Percentiles rank a stretch among this genome's conserved stretches.
These are phyloP conservation scores for Cyanoderma ruficeps DNA, from an alignment of 2,113 vertebrate species.

Conservation along the genomic window DNA sequence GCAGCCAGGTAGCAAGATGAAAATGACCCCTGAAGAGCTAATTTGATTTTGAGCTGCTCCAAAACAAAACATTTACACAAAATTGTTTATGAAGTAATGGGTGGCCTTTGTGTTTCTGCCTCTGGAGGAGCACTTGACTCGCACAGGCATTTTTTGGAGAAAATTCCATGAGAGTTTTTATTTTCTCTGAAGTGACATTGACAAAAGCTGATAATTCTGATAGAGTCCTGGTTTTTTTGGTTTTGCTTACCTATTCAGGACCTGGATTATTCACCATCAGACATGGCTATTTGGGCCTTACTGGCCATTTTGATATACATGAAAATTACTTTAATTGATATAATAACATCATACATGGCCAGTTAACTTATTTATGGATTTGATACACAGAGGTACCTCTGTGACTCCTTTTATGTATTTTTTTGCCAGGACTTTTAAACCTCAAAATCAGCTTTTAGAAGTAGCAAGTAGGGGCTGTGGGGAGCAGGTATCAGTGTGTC, in stretches of 20 bases:
- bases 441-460: background rate
- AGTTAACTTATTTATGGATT: background rate
- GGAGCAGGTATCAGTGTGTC: background rate
- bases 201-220: background rate
- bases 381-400: background rate
- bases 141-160: background rate
- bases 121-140: background rate
- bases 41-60: background rate
- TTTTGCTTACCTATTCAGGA: background rate
- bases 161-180: background rate
- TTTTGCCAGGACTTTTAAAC: background rate
- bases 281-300: fast-evolving
- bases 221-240: background rate
- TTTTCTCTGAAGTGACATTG: background rate
- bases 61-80: background rate
- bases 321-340: background rate
- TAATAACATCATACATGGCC: background rate
- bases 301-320: background rate
- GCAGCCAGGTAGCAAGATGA: background rate
- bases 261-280: background rate
- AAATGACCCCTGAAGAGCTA: background rate
- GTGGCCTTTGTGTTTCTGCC: background rate
- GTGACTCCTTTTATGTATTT: background rate
- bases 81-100: background rate
- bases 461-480: background rate